phyloP scores from a whole-genome alignment of 2,113 vertebrate species.

The Diglossa brunneiventris region DNA sequence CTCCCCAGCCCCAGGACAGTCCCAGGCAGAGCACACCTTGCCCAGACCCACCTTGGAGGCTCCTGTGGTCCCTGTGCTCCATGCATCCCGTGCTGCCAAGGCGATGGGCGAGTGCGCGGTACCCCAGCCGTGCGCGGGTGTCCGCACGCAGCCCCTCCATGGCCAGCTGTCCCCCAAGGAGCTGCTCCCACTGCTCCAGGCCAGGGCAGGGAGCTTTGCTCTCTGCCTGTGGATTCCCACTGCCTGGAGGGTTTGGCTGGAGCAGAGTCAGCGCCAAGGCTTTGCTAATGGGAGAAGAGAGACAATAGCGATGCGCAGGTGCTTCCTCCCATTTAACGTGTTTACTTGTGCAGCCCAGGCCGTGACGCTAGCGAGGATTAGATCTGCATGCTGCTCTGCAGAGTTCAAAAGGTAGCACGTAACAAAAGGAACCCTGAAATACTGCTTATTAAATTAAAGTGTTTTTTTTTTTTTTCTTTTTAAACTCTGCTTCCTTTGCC shows the following conservation, averaged over 20 bases:
- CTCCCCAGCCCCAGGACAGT: neutral
- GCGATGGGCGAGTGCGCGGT: neutral
- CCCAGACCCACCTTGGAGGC: neutral
- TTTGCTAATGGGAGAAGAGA: constrained; percentile 10
- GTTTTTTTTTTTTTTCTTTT: neutral
- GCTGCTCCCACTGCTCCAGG: neutral
- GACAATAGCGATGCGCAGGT: constrained; percentile 59
- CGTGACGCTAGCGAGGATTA: neutral
- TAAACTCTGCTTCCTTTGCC: constrained; percentile 26
- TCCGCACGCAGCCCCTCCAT: neutral
- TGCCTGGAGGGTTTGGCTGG: neutral
- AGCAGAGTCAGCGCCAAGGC: neutral
- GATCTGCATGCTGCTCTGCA: neutral
- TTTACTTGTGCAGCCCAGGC: constrained; percentile 46
- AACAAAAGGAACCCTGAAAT: constrained; percentile 57
- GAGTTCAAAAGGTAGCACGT: constrained; percentile 56
- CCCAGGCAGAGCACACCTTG: neutral
- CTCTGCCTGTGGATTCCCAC: neutral
- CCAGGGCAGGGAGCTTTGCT: neutral
- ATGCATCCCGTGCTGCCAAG: rapidly evolving
- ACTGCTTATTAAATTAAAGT: constrained; percentile 28
- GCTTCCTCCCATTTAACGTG: constrained; percentile 69
- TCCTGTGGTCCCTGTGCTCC: neutral
- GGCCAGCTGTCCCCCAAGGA: neutral
- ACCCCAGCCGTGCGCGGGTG: neutral